These are phyloP conservation scores for Dysdera silvatica DNA, from an alignment of 1,140 invertebrate genomes.

Conservation along the genomic window DNA sequence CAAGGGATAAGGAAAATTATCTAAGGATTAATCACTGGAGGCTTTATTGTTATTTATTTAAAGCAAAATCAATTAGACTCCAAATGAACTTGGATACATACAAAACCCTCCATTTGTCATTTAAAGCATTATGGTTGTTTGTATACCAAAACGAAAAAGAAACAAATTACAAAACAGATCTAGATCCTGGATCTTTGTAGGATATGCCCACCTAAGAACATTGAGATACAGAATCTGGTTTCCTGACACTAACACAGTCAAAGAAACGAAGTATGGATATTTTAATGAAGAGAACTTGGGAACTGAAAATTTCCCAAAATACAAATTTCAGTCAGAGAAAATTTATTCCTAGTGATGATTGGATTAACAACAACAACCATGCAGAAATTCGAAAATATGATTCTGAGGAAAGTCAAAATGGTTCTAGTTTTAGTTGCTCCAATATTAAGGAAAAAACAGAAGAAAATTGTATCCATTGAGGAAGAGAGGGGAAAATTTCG, in stretches of 20 bases:
- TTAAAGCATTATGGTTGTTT: constrained; percentile 7
- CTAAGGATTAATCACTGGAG: too few species aligned
- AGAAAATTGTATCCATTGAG: too few species aligned
- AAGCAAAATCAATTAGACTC: constrained; percentile 32
- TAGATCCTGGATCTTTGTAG: neutral
- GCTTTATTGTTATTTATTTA: neutral
- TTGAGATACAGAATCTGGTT: constrained; percentile 3
- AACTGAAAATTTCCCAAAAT: neutral
- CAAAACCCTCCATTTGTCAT: neutral
- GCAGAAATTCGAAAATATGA: neutral
- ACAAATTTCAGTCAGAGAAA: too few species aligned
- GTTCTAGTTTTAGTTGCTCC: too few species aligned
- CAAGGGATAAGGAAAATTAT: too few species aligned
- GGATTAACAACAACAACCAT: neutral
- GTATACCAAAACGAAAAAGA: constrained; percentile 26
- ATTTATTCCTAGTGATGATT: neutral
- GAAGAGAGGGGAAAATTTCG: too few species aligned
- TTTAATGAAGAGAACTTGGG: neutral
- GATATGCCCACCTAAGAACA: constrained; percentile 7
- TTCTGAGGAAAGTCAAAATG: neutral
- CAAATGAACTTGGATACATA: constrained; percentile 31
- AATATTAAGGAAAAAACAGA: too few species aligned
- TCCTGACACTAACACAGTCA: neutral
- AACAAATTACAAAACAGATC: constrained; percentile 11
- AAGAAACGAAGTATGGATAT: neutral